These are phyloP conservation scores for Ethmia dodecea DNA, from an alignment of 2,888 invertebrate genomes.

Conservation along the genomic window DNA sequence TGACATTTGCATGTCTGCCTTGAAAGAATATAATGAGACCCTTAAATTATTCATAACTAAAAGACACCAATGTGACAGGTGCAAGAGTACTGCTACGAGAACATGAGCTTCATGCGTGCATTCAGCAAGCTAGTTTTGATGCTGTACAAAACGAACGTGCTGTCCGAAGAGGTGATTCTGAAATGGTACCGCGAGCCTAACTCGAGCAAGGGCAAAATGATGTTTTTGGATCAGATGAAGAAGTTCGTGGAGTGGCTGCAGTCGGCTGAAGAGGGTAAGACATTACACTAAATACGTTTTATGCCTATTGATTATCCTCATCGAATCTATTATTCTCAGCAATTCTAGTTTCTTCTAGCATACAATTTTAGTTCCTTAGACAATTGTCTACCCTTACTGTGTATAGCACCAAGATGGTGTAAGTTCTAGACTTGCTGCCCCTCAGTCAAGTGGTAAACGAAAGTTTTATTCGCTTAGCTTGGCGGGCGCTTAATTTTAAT, in stretches of 20 bases:
- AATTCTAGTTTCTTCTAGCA: too few relatives aligned
- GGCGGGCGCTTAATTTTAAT: too few relatives aligned
- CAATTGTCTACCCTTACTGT: too few relatives aligned
- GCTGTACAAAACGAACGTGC: slow-evolving; percentile 96
- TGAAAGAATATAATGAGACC: too few relatives aligned
- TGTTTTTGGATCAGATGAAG: slow-evolving; percentile 99
- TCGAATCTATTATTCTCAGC: too few relatives aligned
- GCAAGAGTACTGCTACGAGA: slow-evolving; percentile 98
- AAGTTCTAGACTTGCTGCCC: too few relatives aligned
- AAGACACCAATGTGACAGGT: slow-evolving; percentile 78
- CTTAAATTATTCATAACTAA: background rate
- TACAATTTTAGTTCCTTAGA: too few relatives aligned
- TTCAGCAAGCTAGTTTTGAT: slow-evolving; percentile 98
- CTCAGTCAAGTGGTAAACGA: too few relatives aligned
- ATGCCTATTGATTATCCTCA: too few relatives aligned
- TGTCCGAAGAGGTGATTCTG: slow-evolving; percentile 96
- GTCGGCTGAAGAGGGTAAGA: slow-evolving; percentile 91
- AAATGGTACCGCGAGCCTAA: slow-evolving; percentile 98
- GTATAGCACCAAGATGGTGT: too few relatives aligned
- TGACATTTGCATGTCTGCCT: background rate
- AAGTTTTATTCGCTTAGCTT: too few relatives aligned
- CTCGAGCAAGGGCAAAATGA: slow-evolving; percentile 95
- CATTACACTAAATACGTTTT: too few relatives aligned
- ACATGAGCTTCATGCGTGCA: slow-evolving; percentile 99
- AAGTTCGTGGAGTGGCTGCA: slow-evolving; percentile 98